Conservation (phyloP, 64 coral and sea anemone genomes). For the Montipora efflorescens region DNA sequence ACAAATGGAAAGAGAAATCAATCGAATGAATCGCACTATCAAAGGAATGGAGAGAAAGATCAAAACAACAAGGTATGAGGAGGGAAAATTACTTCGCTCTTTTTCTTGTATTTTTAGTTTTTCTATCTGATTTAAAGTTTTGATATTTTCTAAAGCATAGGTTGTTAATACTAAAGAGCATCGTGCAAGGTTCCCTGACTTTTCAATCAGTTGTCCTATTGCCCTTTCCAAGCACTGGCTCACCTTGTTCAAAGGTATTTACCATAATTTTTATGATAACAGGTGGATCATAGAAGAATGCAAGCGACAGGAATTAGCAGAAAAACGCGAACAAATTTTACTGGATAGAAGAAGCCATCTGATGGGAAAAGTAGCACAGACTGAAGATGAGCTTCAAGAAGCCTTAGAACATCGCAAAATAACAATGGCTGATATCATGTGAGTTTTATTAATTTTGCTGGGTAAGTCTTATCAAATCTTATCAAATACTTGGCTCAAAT, state of each 20-base stretch:
- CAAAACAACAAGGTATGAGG: not conserved
- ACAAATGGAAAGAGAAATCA: conserved; percentile 20
- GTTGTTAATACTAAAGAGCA: no score
- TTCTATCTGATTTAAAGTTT: not conserved
- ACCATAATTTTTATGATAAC: not conserved
- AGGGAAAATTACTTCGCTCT: not conserved
- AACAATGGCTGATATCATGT: not conserved
- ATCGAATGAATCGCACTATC: not conserved
- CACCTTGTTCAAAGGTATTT: no score
- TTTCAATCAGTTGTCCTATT: no score
- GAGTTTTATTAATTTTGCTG: not conserved
- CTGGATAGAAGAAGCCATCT: not conserved
- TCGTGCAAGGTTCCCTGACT: no score
- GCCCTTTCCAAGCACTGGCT: not conserved
- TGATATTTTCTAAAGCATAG: no score
- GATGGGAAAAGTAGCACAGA: conserved; percentile 11
- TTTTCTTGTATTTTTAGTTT: not conserved
- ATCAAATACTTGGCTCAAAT: no score
- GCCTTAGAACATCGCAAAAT: not conserved
- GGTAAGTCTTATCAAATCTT: no score
- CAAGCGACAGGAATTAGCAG: conserved; percentile 13
- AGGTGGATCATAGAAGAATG: not conserved
- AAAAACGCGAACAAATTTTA: not conserved
- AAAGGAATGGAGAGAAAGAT: conserved; percentile 9
- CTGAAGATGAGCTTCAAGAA: not conserved